These are phyloP conservation scores for Spinus olivaceus DNA, from an alignment of 2,797 vertebrate species.

Conservation along the genomic window DNA sequence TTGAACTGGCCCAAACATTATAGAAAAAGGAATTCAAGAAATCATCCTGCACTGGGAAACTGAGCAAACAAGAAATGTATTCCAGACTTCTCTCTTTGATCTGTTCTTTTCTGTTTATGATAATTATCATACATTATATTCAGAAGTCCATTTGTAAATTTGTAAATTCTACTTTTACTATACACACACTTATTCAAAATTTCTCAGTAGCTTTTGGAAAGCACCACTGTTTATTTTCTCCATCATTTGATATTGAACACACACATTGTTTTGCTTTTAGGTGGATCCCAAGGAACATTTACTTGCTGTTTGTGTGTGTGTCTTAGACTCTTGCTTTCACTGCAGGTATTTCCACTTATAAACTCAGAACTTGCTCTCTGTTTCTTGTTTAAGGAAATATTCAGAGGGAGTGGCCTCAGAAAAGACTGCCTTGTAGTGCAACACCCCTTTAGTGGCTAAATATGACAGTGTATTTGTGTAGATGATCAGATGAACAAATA, in stretches of 20 bases:
- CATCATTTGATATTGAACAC: not conserved
- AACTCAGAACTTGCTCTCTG: not conserved
- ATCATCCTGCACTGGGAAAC: not conserved
- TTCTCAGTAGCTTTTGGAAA: not conserved
- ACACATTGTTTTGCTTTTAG: not conserved
- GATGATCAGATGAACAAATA: not conserved
- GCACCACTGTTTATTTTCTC: not conserved
- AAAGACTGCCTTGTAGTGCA: not conserved
- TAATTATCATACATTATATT: not conserved
- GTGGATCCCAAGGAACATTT: not conserved
- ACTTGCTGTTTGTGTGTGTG: not conserved
- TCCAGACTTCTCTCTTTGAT: not conserved
- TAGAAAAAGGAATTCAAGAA: not conserved
- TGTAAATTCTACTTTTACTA: not conserved
- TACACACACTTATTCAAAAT: not conserved
- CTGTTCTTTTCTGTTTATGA: not conserved
- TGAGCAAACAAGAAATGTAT: not conserved
- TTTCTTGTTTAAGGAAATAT: not conserved
- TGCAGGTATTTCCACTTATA: not conserved
- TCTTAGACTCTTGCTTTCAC: not conserved
- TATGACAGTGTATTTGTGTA: not conserved
- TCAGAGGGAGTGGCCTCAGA: not conserved
- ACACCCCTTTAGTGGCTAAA: not conserved
- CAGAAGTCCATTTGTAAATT: not conserved
- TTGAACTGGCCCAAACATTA: not conserved